These are phyloP conservation scores for Thereva nobilitata DNA, from an alignment of 2,888 invertebrate genomes.

Conservation along the genomic window DNA sequence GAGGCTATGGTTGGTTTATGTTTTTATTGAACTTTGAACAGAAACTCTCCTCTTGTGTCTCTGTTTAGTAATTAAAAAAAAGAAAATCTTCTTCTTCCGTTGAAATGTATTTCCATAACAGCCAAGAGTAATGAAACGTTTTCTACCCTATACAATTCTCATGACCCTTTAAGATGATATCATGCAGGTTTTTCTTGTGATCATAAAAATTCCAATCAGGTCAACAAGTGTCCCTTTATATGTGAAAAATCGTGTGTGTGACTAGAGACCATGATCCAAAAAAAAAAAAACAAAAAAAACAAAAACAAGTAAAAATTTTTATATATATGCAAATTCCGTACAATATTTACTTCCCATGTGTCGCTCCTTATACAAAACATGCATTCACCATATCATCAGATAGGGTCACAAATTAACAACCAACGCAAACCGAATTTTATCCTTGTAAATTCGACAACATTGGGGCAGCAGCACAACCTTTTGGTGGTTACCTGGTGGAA, in stretches of 20 bases:
- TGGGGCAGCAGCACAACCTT: conserved; percentile 13
- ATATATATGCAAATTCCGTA: conserved; percentile 23
- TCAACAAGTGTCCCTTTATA: neutral
- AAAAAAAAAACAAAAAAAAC: neutral
- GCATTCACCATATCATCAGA: conserved; percentile 41
- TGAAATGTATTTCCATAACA: too few relatives aligned
- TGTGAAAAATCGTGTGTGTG: conserved; percentile 12
- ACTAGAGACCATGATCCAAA: conserved; percentile 29
- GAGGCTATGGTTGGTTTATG: too few relatives aligned
- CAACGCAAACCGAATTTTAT: conserved; percentile 44
- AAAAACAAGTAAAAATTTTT: neutral
- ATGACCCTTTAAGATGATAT: neutral
- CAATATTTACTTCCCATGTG: conserved; percentile 22
- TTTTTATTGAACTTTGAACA: too few relatives aligned
- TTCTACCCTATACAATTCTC: too few relatives aligned
- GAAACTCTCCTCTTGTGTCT: too few relatives aligned
- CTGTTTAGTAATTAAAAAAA: too few relatives aligned
- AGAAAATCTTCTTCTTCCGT: too few relatives aligned
- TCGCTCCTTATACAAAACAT: neutral
- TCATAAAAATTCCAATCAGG: neutral
- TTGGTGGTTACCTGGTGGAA: neutral
- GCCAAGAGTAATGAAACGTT: too few relatives aligned
- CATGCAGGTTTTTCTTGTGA: neutral
- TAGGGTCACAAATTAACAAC: conserved; percentile 46
- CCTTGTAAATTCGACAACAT: conserved; percentile 44